phyloP scores from a whole-genome alignment of 2,888 invertebrate species.

The Lasioglossum lativentre region DNA sequence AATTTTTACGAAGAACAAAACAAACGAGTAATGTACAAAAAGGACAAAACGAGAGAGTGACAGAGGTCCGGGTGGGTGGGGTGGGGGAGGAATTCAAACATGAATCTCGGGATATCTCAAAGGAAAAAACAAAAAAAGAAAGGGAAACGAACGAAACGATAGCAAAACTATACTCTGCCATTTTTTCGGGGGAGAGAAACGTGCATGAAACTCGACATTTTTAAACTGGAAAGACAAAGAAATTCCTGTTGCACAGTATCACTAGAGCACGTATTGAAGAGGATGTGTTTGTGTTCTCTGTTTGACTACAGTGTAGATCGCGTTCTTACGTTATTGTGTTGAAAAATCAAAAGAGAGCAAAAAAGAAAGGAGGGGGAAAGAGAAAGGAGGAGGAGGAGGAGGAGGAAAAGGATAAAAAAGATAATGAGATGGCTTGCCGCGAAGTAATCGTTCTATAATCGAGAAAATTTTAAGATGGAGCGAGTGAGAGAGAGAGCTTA shows the following conservation, averaged over 20 bases:
- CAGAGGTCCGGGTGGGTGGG: background rate
- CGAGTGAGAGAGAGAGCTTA: conserved; percentile 51
- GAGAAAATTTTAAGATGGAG: conserved; percentile 43
- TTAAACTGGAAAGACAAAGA: conserved; percentile 21
- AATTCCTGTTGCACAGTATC: conserved; percentile 77
- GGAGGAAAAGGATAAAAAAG: background rate
- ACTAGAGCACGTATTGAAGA: conserved; percentile 73
- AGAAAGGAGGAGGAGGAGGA: background rate
- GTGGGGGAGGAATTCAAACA: conserved; percentile 5
- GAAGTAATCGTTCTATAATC: conserved; percentile 49
- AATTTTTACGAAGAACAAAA: conserved; percentile 59
- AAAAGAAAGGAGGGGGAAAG: conserved; percentile 39
- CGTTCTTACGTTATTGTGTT: conserved; percentile 63
- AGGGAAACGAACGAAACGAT: background rate
- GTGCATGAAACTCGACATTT: conserved; percentile 29
- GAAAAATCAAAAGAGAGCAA: conserved; percentile 54
- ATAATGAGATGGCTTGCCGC: conserved; percentile 36
- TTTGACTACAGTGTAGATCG: conserved; percentile 71
- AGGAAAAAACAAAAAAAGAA: conserved; percentile 19
- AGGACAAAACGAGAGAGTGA: background rate
- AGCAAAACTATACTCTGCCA: background rate
- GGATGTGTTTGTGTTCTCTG: conserved; percentile 72
- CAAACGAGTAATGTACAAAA: conserved; percentile 53
- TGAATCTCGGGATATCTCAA: conserved; percentile 43
- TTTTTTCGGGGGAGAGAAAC: background rate